phyloP scores from a whole-genome alignment of 2,888 invertebrate species.

The Hyles lineata region DNA sequence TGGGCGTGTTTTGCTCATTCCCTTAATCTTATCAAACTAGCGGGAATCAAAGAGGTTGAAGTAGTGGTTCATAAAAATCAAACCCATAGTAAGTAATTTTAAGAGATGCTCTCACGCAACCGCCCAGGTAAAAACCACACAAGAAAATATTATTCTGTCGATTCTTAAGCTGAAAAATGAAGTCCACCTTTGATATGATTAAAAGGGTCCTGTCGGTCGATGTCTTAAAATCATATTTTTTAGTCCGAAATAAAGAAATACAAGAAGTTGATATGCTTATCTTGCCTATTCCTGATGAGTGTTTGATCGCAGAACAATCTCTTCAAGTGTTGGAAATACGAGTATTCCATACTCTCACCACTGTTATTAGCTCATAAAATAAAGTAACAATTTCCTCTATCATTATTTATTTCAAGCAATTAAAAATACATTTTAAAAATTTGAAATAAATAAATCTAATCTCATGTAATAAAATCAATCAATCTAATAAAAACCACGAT shows the following conservation, averaged over 20 bases:
- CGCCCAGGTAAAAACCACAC: too few species aligned
- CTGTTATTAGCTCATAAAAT: slow-evolving; percentile 17
- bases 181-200: background rate
- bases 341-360: slow-evolving; percentile 19
- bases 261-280: too few species aligned
- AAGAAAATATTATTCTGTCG: too few species aligned
- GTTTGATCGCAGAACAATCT: too few species aligned
- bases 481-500: too few species aligned
- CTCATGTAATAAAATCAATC: too few species aligned
- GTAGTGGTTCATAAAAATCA: slow-evolving; percentile 13
- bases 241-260: background rate
- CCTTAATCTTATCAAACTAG: slow-evolving; percentile 33
- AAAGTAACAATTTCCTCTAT: slow-evolving; percentile 2
- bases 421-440: too few species aligned
- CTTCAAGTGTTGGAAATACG: too few species aligned
- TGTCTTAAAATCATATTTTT: background rate
- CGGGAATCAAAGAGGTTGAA: slow-evolving; percentile 8
- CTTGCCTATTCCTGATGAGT: too few species aligned
- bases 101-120: background rate
- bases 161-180: slow-evolving; percentile 9
- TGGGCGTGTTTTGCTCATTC: slow-evolving; percentile 35
- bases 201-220: background rate
- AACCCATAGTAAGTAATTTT: slow-evolving; percentile 6
- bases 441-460: too few species aligned
- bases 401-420: background rate